phyloP scores from a whole-genome alignment of 2,113 vertebrate genomes.

The Microtus pennsylvanicus region DNA sequence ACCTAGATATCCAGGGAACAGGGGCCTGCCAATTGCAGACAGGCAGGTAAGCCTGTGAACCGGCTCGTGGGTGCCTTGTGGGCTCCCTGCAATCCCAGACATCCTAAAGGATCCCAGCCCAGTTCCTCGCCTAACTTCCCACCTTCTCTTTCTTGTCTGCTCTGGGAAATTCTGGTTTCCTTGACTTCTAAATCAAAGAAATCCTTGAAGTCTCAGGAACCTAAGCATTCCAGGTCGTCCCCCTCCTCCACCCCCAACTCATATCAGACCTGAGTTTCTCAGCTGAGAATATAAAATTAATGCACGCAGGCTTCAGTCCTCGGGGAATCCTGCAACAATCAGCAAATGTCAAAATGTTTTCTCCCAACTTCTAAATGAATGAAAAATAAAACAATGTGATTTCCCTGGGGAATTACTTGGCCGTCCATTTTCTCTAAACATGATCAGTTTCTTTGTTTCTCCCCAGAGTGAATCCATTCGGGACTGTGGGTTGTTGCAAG shows the following conservation, averaged over 20 bases:
- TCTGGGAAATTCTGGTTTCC: not conserved
- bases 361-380: slow-evolving; percentile 50
- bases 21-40: not conserved
- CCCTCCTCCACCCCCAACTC: no score
- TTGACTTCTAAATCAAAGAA: not conserved
- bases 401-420: not conserved
- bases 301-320: not conserved
- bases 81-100: accelerated
- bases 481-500: not conserved
- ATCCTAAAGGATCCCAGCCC: no score
- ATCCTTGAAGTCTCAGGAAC: not conserved
- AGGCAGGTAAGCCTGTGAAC: not conserved
- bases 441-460: not conserved
- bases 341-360: slow-evolving; percentile 69
- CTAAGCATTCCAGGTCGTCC: accelerated
- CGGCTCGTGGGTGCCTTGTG: accelerated
- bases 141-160: not conserved
- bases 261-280: slow-evolving; percentile 3
- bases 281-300: slow-evolving; percentile 29
- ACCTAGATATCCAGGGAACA: not conserved
- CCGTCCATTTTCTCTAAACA: not conserved
- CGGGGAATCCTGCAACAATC: not conserved
- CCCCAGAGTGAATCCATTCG: accelerated
- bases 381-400: slow-evolving; percentile 33
- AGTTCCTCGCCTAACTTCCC: accelerated